Conservation (phyloP, 2,888 invertebrate species). For the Agrotis segetum region DNA sequence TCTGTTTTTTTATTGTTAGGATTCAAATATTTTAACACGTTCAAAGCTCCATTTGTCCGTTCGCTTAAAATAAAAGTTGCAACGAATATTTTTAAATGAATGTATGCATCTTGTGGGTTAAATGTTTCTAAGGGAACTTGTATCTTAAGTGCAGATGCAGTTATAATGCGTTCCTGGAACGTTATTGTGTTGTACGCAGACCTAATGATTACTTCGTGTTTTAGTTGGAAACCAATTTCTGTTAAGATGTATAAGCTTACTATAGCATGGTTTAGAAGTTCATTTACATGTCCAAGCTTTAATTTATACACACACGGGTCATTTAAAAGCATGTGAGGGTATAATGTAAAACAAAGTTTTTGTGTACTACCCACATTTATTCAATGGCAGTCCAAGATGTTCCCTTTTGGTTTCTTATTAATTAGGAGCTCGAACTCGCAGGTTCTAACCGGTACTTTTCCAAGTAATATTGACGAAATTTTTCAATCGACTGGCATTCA, state of each 20-base stretch:
- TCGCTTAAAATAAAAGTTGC: too few relatives aligned
- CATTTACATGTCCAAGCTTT: not conserved
- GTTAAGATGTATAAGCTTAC: too few relatives aligned
- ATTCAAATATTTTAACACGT: too few relatives aligned
- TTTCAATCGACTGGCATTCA: constrained; percentile 26
- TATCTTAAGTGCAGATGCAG: not conserved
- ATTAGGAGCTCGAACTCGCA: constrained; percentile 2
- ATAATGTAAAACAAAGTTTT: not conserved
- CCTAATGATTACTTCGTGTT: not conserved
- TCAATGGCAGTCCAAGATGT: not conserved
- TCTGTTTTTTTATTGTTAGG: too few relatives aligned
- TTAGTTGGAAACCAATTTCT: constrained; percentile 4
- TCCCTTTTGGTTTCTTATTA: constrained; percentile 9
- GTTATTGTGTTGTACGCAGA: not conserved
- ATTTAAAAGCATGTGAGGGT: constrained; percentile 5
- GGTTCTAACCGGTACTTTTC: constrained; percentile 1
- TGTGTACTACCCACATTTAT: constrained; percentile 15
- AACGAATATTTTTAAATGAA: not conserved
- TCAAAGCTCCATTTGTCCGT: too few relatives aligned
- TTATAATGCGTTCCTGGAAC: not conserved
- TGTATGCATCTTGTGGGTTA: not conserved
- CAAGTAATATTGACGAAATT: constrained; percentile 2
- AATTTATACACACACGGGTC: constrained; percentile 3
- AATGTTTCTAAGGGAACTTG: not conserved
- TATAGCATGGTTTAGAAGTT: not conserved